Evolutionary conservation across 2,113 vertebrate species (phyloP).

Genomic region (Platysteira castanea): DNA sequence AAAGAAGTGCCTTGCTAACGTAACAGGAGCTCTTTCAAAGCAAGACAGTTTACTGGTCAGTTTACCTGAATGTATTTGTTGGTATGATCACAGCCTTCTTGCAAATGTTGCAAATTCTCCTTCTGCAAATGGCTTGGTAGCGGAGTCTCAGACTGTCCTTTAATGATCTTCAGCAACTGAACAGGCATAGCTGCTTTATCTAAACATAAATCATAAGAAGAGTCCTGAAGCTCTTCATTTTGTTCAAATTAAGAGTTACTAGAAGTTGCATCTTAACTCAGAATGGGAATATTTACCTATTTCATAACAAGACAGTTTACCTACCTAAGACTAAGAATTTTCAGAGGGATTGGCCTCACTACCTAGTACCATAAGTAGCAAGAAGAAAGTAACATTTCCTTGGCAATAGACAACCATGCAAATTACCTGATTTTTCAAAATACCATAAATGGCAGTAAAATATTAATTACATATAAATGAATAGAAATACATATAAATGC

Average conservation of each 20-base stretch:
- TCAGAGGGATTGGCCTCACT: neutral
- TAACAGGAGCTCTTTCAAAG: neutral
- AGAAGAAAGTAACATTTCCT: neutral
- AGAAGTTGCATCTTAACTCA: neutral
- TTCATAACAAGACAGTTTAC: neutral
- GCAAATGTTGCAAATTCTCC: conserved; percentile 47
- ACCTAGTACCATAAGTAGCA: neutral
- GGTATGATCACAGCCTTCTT: conserved; percentile 25
- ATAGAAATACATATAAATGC: neutral
- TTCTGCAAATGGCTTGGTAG: conserved; percentile 47
- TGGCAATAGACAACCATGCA: neutral
- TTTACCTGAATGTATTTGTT: conserved; percentile 70
- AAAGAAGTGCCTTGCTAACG: neutral
- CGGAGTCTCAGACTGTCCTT: neutral
- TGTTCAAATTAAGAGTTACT: neutral
- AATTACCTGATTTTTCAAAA: neutral
- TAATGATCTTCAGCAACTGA: conserved; percentile 41
- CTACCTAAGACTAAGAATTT: neutral
- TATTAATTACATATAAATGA: neutral
- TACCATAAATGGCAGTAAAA: neutral
- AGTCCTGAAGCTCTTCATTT: neutral
- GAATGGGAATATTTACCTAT: neutral
- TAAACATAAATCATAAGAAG: neutral
- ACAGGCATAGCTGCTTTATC: conserved; percentile 60
- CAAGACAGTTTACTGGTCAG: neutral